Base-by-base conservation (phyloP, 2,888 invertebrate species). In the Isotomurus palustris region DNA sequence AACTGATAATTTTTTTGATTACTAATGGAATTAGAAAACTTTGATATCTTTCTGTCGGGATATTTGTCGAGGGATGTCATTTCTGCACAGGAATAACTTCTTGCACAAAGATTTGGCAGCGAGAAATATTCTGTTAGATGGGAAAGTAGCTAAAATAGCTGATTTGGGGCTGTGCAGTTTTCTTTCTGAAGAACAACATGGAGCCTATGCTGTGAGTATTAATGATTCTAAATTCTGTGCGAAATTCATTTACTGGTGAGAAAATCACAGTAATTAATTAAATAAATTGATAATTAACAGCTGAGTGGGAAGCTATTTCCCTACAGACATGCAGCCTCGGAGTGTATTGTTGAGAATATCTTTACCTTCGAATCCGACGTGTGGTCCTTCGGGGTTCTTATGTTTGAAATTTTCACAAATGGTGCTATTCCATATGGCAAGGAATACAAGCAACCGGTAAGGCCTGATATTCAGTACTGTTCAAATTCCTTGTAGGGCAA, bases 91-190 rank as follows among this genome's bases (percentile, higher is more conserved):
- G 12, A 53, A 61, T 25, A 52, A 57, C 36, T 49, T 66, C 32
- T 21, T 66, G 1, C 66, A 66, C 35, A 66, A 66, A 48, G 66
- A 66, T 49, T 47, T 66, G 10, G 66, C 66, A 19, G 66, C 66
- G 3, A 47, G 66, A 35, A 66, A 66, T 45, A 62, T 66, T 45
- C 25, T 66, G 27, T 44, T 66, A 24, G 52, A 54, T 50, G 58
- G 48, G 1, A 63, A 56, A 57, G 45, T 53, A 1, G 63, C 63
- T 4, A 66, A 66, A 62, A 64, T 66, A 40, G 58, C 66, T 1
- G 66, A 66, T 54, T 47, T 66, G 24, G 66, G 66, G n/a, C 28
- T 66, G 14, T 60, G 59, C 24, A 66, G 63, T 41, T 56, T 66
- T 48, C 50, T 64, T 1, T 50, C 45, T n/a, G 50, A 58, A 41